These are phyloP conservation scores for Raphicerus campestris DNA, from an alignment of 2,113 vertebrate species.

Conservation along the genomic window DNA sequence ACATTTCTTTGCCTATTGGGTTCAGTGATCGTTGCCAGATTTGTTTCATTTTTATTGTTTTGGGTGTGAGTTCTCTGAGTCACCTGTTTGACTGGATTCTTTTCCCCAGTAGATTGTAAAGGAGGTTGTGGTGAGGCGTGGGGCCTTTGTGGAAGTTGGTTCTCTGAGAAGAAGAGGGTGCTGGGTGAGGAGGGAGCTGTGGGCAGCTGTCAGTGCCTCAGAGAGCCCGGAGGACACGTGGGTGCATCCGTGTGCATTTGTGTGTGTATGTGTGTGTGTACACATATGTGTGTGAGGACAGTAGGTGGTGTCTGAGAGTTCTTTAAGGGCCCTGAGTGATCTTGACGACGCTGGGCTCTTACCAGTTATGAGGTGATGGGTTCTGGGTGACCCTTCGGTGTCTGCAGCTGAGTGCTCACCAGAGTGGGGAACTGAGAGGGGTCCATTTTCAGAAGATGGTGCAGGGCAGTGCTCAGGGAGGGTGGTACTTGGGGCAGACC, in stretches of 20 bases:
- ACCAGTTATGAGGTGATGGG: no score
- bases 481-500: not conserved
- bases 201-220: not conserved
- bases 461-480: not conserved
- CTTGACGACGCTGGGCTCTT: not conserved
- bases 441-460: not conserved
- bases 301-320: not conserved
- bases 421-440: not conserved
- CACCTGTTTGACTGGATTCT: not conserved
- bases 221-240: not conserved
- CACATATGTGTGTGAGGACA: accelerated
- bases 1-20: not conserved
- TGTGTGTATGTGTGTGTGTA: accelerated
- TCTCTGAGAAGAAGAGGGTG: not conserved
- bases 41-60: not conserved
- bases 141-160: not conserved
- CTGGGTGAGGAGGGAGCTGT: accelerated
- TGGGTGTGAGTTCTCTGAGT: not conserved
- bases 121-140: accelerated
- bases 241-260: not conserved
- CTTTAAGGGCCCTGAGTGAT: not conserved
- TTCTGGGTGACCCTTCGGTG: not conserved
- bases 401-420: not conserved
- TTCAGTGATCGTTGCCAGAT: not conserved
- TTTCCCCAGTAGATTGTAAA: not conserved